Conservation (phyloP, 2,113 vertebrate species). For the Saccopteryx leptura region DNA sequence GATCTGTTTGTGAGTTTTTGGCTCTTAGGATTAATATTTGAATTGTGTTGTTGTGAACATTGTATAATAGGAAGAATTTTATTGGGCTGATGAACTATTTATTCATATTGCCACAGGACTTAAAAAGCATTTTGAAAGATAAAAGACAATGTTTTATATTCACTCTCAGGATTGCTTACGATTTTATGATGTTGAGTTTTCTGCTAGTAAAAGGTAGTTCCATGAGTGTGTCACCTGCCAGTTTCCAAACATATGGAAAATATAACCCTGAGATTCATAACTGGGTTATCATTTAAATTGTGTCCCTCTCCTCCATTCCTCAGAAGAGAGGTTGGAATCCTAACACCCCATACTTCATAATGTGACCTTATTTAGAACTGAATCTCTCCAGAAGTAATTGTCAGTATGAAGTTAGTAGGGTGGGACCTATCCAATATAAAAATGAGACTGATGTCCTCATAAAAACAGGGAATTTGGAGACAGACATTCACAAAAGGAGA, state of each 20-base stretch:
- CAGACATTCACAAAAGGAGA: neutral
- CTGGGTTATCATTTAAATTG: neutral
- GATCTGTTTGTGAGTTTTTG: neutral
- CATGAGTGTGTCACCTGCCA: neutral
- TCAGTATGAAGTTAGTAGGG: neutral
- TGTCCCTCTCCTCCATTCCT: rapidly evolving
- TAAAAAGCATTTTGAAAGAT: neutral
- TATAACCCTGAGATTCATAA: neutral
- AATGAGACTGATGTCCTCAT: neutral
- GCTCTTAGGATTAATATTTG: neutral
- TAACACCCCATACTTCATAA: neutral
- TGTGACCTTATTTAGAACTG: neutral
- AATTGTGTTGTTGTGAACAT: neutral
- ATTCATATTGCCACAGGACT: neutral
- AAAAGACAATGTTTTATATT: neutral
- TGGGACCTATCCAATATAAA: neutral
- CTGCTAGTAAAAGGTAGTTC: neutral
- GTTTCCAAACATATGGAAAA: neutral
- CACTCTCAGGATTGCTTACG: neutral
- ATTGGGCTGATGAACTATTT: neutral
- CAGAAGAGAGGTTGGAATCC: neutral
- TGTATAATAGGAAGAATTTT: constrained; percentile 19
- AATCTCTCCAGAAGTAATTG: neutral
- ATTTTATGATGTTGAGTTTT: neutral
- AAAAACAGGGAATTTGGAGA: neutral